A percentile compares a stretch with the other conserved stretches of the same genome.
phyloP scores from a whole-genome alignment of 2,797 vertebrate genomes.

The Echeneis naucrates region DNA sequence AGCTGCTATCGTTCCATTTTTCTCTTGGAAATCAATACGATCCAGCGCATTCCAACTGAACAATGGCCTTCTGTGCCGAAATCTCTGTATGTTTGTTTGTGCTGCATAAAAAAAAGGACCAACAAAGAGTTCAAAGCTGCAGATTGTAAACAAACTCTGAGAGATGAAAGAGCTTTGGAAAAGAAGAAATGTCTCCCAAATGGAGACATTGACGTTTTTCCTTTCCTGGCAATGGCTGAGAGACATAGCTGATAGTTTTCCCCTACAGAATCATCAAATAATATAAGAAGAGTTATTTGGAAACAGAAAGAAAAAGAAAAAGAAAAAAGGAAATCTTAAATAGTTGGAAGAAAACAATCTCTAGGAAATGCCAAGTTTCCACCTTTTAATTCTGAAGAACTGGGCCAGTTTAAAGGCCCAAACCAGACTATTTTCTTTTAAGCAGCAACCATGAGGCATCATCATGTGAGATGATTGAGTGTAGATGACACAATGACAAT shows the following conservation, averaged over 20 bases:
- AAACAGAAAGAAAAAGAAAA: neutral
- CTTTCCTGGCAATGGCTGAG: neutral
- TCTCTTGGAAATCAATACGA: conserved; percentile 56
- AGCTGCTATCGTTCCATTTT: conserved; percentile 36
- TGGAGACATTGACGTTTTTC: neutral
- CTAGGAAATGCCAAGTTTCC: neutral
- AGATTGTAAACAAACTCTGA: neutral
- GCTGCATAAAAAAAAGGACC: neutral
- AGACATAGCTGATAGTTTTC: no score
- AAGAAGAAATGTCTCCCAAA: neutral
- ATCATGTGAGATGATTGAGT: no score
- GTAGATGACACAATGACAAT: no score
- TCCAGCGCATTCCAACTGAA: neutral
- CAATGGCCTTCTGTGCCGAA: neutral
- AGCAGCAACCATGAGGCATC: neutral
- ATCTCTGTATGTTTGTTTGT: conserved; percentile 9
- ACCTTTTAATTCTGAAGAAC: neutral
- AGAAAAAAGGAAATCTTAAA: no score
- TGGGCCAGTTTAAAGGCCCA: neutral
- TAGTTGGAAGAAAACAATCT: neutral
- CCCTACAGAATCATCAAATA: neutral
- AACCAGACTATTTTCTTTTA: neutral
- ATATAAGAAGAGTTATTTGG: neutral
- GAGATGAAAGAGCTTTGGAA: neutral
- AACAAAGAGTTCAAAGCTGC: conserved; percentile 1